Conservation (phyloP, 2,113 vertebrate genomes). For the Cyprinodon tularosa region DNA sequence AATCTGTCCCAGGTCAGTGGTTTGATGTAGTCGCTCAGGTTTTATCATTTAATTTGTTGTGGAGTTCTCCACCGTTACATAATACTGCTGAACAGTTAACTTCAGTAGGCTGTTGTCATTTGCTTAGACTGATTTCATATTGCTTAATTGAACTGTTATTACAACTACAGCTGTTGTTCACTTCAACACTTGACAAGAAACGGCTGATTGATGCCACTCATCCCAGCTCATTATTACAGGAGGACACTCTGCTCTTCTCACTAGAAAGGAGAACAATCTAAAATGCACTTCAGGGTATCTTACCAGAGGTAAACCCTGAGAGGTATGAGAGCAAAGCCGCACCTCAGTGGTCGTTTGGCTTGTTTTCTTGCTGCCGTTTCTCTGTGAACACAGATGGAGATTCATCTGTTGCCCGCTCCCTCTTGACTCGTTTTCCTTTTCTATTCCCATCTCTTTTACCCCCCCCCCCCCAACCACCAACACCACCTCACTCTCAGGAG, state of each 20-base stretch:
- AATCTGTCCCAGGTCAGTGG: background rate
- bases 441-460: conserved; percentile 33
- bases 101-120: background rate
- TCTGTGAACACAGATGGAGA: conserved; percentile 73
- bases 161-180: conserved; percentile 7
- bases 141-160: conserved; percentile 17
- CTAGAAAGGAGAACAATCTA: conserved; percentile 21
- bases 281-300: conserved; percentile 32
- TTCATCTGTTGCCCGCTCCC: conserved; percentile 72
- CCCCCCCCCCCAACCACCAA: background rate
- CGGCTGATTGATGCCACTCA: conserved; percentile 44
- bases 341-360: conserved; percentile 56
- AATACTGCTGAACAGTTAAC: background rate
- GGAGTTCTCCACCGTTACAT: background rate
- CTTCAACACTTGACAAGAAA: background rate
- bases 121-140: conserved; percentile 8
- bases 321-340: conserved; percentile 40
- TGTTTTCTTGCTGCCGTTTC: conserved; percentile 37
- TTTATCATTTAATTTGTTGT: background rate
- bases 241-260: background rate
- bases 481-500: conserved; percentile 36
- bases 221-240: conserved; percentile 39
- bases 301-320: conserved; percentile 33
- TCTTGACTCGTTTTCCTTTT: conserved; percentile 63
- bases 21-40: background rate